A percentile compares a stretch with the other conserved stretches of the same genome.
Evolutionary conservation across 2,797 vertebrate genomes (phyloP).

Genomic region (Takifugu ocellatus): DNA sequence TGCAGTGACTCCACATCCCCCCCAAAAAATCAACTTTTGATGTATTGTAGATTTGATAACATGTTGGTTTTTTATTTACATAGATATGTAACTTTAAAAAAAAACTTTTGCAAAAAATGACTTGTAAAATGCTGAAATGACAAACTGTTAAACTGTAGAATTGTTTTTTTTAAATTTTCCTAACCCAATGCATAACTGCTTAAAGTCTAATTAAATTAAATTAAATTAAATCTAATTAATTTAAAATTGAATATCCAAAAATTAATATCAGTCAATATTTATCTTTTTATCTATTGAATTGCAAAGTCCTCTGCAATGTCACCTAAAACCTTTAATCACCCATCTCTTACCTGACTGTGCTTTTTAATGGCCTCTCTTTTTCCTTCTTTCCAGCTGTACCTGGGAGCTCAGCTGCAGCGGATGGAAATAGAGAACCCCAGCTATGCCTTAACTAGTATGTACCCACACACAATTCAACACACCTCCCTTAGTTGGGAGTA

Average conservation of each 20-base stretch:
- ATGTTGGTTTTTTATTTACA: too few relatives aligned
- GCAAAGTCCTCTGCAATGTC: background rate
- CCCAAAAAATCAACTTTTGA: too few relatives aligned
- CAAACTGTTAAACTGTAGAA: background rate
- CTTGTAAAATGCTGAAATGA: background rate
- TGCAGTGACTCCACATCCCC: too few relatives aligned
- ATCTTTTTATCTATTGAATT: background rate
- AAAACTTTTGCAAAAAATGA: too few relatives aligned
- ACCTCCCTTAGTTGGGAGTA: background rate
- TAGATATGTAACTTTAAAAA: too few relatives aligned
- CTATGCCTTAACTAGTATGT: slow-evolving; percentile 95
- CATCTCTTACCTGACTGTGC: background rate
- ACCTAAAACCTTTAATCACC: background rate
- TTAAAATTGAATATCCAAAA: too few relatives aligned
- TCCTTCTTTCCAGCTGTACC: slow-evolving; percentile 83
- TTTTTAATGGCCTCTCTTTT: slow-evolving; percentile 13
- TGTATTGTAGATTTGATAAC: too few relatives aligned
- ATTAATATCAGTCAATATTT: background rate
- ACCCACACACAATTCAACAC: background rate
- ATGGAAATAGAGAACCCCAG: slow-evolving; percentile 97
- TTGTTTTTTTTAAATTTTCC: background rate
- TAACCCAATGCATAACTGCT: background rate
- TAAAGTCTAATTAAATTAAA: too few relatives aligned
- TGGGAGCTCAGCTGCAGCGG: slow-evolving; percentile 93
- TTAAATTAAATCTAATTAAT: too few relatives aligned